Base-by-base conservation (phyloP, 2,113 vertebrate genomes). In the Trematocara unimaculatum region DNA sequence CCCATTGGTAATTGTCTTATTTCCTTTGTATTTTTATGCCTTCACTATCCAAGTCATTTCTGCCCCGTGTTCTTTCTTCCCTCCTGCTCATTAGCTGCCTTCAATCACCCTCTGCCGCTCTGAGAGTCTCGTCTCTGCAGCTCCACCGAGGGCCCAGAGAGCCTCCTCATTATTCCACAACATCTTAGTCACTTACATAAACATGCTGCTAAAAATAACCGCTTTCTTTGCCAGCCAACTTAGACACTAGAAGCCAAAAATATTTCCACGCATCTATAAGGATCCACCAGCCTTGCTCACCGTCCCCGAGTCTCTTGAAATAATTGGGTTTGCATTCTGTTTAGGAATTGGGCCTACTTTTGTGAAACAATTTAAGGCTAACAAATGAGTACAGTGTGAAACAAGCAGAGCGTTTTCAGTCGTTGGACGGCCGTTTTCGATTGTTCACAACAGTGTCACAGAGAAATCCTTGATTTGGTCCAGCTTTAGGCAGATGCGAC, bases 161-260 rank as follows among this genome's bases (percentile, higher is more conserved):
- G 92, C 81, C 90, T 93, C 90, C 94, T 96, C 95, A 96, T 96
- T 96, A 96, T 95, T 94, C 94, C 90, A 93, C 92, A 94, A 93
- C 94, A 94, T 94, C 91, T 89, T 93, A 94, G 93, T 92, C 91
- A 90, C 95, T 96, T 96, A 94, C 91, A 87, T 93, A 95, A 96
- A 95, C 91, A 94, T 80, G 85, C 80, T 62, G 93, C 95, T 95
- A 95, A 93, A 96, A 96, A 96, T 96, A 96, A 87, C 91, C 78
- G 54, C 60, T 85, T 94, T 94, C 88, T 89, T 94, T 40, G 87
- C 88, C 89, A 91, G 88, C 87, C 91, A 91, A 88, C 90, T 92
- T 84, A 86, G 82, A 82, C 87, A 85, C 85, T 54, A 64, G 42
- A 87, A 89, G 91, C 88, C 87, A 84, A 92, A 92, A 89, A 92